Conservation (phyloP, 2,888 invertebrate species). For the Miltochrista miniata region DNA sequence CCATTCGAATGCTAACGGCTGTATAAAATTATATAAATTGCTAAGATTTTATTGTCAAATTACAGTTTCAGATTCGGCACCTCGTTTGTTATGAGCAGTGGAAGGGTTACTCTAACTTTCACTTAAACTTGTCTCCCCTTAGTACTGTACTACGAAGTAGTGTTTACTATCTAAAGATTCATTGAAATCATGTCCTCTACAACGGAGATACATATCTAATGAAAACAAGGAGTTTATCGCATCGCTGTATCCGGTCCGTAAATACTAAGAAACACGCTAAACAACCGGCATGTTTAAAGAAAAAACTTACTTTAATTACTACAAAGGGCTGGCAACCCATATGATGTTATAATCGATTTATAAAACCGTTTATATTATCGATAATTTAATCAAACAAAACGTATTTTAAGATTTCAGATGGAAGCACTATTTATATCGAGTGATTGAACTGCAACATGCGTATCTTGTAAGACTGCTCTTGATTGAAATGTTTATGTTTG, state of each 20-base stretch:
- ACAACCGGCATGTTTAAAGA: constrained; percentile 39
- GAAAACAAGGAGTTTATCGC: constrained; percentile 66
- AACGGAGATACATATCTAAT: constrained; percentile 52
- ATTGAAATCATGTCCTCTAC: constrained; percentile 51
- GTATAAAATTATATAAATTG: constrained; percentile 80
- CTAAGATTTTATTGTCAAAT: constrained; percentile 73
- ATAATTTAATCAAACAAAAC: constrained; percentile 57
- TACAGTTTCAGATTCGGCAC: constrained; percentile 72
- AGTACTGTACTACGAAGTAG: constrained; percentile 27
- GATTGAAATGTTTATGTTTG: constrained; percentile 37
- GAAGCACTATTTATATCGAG: constrained; percentile 51
- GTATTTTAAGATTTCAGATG: constrained; percentile 55
- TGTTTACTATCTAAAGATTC: constrained; percentile 32
- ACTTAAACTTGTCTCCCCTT: constrained; percentile 8
- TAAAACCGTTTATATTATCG: constrained; percentile 60
- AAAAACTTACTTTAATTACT: constrained; percentile 48
- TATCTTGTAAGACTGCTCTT: constrained; percentile 45
- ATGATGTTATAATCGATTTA: constrained; percentile 46
- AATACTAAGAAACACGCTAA: constrained; percentile 58
- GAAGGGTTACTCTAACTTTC: constrained; percentile 44
- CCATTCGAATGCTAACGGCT: constrained; percentile 74
- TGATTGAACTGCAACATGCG: constrained; percentile 50
- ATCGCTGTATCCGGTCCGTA: constrained; percentile 55
- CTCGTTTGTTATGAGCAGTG: constrained; percentile 46
- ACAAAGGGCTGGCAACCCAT: constrained; percentile 39